Evolutionary conservation across 2,888 invertebrate genomes (phyloP).

Genomic region (Macropis europaea): DNA sequence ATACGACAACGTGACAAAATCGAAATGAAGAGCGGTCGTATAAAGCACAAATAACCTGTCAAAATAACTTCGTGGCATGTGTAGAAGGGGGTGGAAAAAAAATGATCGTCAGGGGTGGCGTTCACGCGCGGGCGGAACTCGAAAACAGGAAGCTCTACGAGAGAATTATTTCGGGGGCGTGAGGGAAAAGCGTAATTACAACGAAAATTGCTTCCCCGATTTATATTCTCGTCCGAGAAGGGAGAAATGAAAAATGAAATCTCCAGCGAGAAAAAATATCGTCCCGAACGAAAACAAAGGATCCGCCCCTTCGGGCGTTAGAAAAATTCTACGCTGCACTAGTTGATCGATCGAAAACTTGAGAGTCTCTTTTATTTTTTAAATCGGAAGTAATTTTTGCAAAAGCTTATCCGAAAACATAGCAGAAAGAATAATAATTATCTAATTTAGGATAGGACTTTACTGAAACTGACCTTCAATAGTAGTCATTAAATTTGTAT

Average conservation of each 20-base stretch:
- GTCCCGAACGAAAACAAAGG: slow-evolving; percentile 1
- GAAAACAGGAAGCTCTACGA: slow-evolving; percentile 27
- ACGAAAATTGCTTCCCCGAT: slow-evolving; percentile 43
- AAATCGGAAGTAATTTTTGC: no score
- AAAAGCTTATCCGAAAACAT: no score
- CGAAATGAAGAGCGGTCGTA: no score
- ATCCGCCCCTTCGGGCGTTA: slow-evolving; percentile 9
- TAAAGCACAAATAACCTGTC: no score
- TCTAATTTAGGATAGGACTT: no score
- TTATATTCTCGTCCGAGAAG: slow-evolving; percentile 33
- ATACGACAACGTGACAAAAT: no score
- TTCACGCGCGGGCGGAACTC: slow-evolving; percentile 2
- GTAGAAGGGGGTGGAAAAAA: background rate
- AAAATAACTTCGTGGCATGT: background rate
- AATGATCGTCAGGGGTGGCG: slow-evolving; percentile 6
- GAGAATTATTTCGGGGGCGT: slow-evolving; percentile 36
- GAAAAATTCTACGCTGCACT: slow-evolving; percentile 31
- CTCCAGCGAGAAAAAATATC: slow-evolving; percentile 14
- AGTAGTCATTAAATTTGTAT: no score
- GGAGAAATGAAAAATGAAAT: slow-evolving; percentile 44
- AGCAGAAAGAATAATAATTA: no score
- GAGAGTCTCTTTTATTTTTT: no score
- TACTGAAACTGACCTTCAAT: no score
- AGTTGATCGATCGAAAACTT: no score
- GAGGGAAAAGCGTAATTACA: slow-evolving; percentile 41